Evolutionary conservation across 2,888 invertebrate genomes (phyloP).

Genomic region (Myopa testacea): DNA sequence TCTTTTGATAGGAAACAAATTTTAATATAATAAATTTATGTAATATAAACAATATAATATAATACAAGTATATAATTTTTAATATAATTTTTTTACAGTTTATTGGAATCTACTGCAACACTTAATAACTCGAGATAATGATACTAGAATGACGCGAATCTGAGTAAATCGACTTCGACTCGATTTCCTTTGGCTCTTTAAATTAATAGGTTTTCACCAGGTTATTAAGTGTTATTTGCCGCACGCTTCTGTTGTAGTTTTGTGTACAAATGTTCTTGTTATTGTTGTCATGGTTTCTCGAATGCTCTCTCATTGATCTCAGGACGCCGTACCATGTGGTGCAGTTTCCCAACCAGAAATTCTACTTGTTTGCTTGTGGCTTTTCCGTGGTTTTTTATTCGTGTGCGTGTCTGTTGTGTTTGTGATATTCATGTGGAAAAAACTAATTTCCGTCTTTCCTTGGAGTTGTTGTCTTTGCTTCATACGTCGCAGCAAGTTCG

Average conservation of each 20-base stretch:
- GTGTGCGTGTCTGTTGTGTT: constrained; percentile 22
- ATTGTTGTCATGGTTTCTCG: constrained; percentile 9
- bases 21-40: no score
- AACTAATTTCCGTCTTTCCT: constrained; percentile 55
- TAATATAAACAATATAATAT: no score
- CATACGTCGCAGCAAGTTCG: neutral
- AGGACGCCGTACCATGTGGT: neutral
- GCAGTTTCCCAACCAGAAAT: neutral
- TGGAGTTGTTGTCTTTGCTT: constrained; percentile 32
- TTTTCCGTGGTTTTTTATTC: neutral
- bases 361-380: constrained; percentile 22
- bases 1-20: no score
- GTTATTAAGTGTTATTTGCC: constrained; percentile 34
- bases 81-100: no score
- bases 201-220: constrained; percentile 45
- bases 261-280: constrained; percentile 18
- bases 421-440: constrained; percentile 51
- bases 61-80: no score
- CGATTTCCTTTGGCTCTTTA: constrained; percentile 34
- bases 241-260: constrained; percentile 9
- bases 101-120: no score
- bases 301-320: neutral
- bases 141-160: no score
- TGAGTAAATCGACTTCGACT: no score
- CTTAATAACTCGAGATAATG: no score